Conservation (phyloP, 2,797 vertebrate genomes). For the Ataeniobius toweri region DNA sequence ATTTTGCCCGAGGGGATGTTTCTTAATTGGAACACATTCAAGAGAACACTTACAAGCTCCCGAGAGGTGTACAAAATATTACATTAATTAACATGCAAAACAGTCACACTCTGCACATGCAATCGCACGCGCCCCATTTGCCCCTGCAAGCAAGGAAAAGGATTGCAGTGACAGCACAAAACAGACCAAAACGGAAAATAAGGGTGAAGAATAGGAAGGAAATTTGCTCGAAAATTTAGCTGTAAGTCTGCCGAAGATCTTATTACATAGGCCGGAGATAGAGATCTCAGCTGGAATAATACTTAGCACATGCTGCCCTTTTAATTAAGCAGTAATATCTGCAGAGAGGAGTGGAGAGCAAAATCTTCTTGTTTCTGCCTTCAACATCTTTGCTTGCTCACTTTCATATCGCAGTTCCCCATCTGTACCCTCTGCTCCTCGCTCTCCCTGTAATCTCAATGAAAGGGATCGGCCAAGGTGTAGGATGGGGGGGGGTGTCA, state of each 20-base stretch:
- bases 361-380: slow-evolving; percentile 72
- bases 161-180: slow-evolving; percentile 75
- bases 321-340: slow-evolving; percentile 93
- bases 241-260: slow-evolving; percentile 89
- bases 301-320: slow-evolving; percentile 99
- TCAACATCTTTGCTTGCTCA: slow-evolving; percentile 67
- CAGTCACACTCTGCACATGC: slow-evolving; percentile 54
- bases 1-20: slow-evolving; percentile 68
- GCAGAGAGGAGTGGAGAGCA: slow-evolving; percentile 77
- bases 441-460: slow-evolving; percentile 73
- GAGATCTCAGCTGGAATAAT: slow-evolving; percentile 97
- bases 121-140: slow-evolving; percentile 9
- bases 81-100: slow-evolving; percentile 80
- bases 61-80: slow-evolving; percentile 79
- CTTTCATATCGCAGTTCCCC: slow-evolving; percentile 67
- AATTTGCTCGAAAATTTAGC: slow-evolving; percentile 93
- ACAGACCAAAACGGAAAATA: slow-evolving; percentile 75
- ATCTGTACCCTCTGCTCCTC: slow-evolving; percentile 77
- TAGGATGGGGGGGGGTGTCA: slow-evolving; percentile 52
- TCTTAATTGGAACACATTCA: slow-evolving; percentile 79
- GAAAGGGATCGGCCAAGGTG: slow-evolving; percentile 70
- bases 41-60: slow-evolving; percentile 74
- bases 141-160: slow-evolving; percentile 52
- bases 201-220: slow-evolving; percentile 82
- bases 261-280: slow-evolving; percentile 94